phyloP scores from a whole-genome alignment of 2,113 vertebrate genomes.

The Nymphicus hollandicus region DNA sequence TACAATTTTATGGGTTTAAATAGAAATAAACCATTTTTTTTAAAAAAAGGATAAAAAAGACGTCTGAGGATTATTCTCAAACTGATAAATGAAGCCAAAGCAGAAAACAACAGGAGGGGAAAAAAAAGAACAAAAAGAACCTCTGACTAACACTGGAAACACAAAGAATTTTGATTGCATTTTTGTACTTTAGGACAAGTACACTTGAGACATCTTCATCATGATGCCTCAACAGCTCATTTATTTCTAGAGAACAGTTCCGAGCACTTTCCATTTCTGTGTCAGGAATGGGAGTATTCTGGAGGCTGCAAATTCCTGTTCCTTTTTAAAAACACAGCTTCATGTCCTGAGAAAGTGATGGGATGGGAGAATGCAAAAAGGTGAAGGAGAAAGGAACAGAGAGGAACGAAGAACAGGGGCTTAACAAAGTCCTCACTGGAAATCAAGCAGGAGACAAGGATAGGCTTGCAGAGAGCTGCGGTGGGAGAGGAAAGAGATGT shows the following conservation, averaged over 20 bases:
- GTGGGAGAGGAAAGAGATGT: background rate
- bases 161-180: constrained; percentile 18
- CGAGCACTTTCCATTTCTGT: background rate
- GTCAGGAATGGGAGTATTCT: background rate
- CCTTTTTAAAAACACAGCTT: background rate
- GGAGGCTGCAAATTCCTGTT: background rate
- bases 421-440: background rate
- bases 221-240: background rate
- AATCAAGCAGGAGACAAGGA: background rate
- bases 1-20: background rate
- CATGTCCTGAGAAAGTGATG: background rate
- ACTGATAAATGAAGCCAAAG: background rate
- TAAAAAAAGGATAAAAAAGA: background rate
- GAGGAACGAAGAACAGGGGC: background rate
- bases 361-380: background rate
- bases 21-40: background rate
- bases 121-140: background rate
- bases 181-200: background rate
- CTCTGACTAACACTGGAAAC: background rate
- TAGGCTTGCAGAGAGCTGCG: background rate
- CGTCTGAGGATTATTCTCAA: background rate
- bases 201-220: constrained; percentile 40
- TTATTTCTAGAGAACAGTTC: constrained; percentile 6
- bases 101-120: background rate
- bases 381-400: background rate